Evolutionary conservation across 2,113 vertebrate species (phyloP), one percentile per base, ranked within the genome.

Genomic region (Tyto alba): DNA sequence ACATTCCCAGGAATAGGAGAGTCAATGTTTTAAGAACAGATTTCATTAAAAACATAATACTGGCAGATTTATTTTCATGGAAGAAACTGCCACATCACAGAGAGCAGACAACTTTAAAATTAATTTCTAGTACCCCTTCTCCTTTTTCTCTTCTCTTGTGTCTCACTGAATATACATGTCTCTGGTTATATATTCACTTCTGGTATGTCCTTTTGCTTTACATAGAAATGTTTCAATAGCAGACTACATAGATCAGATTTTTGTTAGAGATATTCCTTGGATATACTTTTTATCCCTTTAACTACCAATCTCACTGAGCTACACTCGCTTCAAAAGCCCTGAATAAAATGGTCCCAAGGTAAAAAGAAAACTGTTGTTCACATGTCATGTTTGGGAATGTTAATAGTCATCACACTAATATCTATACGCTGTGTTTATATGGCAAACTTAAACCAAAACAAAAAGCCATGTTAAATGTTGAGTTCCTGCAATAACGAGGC

Each of bases 21-120:
- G 56, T 32, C 60, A 90, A 66, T 66, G n/a, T 97, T 76, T 93
- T 72, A 85, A 81, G 66, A 95, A 95, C 93, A 80, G 25, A 88
- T 78, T 88, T 90, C n/a, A 83, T 92, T 80, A 75, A 88, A 84
- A 95, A 48, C 90, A 48, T 4, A 83, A 52, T 32, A 81, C 23
- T 92, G 80, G 29, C 64, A 96, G 48, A 38, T 18, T 80, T 90
- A 60, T 85, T 16, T 88, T 55, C 8, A 30, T 43, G 66, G 68
- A 75, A 93, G 86, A 87, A 92, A 64, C 0, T 47, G 73, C 47
- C 38, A 95, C 68, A 50, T 87, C 66, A 88, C 74, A 93, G 79
- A 89, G 95, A 93, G 64, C 32, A 90, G 76, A 91, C 77, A 90
- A 22, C 71, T 86, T 92, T 67, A 78, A 87, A 87, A 85, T 41